Evolutionary conservation across 2,113 vertebrate species (phyloP).

Genomic region (Abramis brama): DNA sequence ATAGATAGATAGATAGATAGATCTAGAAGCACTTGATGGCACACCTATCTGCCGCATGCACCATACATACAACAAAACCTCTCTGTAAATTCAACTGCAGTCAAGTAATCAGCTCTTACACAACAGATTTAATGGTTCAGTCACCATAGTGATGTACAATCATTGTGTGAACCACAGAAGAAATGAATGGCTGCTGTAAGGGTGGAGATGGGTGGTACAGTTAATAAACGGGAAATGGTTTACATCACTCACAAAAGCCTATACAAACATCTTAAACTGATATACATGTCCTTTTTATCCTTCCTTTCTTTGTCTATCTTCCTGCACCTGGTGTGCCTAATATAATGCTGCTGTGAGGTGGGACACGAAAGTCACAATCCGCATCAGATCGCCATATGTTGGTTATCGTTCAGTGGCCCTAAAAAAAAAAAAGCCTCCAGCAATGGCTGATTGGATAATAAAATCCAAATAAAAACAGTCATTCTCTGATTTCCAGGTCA

Average conservation of each 20-base stretch:
- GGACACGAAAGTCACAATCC: neutral
- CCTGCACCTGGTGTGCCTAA: neutral
- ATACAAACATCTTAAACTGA: constrained; percentile 21
- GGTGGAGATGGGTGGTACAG: constrained; percentile 16
- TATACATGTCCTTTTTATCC: neutral
- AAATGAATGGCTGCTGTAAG: neutral
- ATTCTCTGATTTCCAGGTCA: neutral
- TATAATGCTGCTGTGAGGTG: neutral
- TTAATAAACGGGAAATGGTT: constrained; percentile 5
- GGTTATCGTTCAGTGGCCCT: neutral
- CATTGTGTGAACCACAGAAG: constrained; percentile 17
- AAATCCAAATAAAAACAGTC: neutral
- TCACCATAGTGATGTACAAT: constrained; percentile 23
- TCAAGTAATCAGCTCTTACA: neutral
- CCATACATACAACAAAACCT: neutral
- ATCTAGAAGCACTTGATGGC: neutral
- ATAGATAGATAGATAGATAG: no score
- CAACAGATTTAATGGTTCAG: constrained; percentile 10
- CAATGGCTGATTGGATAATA: constrained; percentile 5
- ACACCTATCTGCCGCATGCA: neutral
- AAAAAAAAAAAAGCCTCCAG: constrained; percentile 8
- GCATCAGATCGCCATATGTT: neutral
- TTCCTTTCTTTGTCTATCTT: neutral
- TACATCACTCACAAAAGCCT: constrained; percentile 27
- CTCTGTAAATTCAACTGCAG: neutral